Evolutionary conservation across 2,888 invertebrate species (phyloP).

Genomic region (Dexiosoma caninum): DNA sequence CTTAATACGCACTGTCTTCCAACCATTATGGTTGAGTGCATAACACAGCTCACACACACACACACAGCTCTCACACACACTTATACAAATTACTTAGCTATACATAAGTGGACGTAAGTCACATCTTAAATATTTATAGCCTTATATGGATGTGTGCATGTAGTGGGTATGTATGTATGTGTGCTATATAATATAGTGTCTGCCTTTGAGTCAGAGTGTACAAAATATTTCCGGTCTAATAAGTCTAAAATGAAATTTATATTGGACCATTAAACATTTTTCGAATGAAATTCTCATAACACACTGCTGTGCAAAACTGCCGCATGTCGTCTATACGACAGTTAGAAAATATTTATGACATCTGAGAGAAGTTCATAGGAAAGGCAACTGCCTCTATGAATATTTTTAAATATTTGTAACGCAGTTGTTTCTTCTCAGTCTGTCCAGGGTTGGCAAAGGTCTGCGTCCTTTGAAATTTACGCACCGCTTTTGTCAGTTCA

Average conservation of each 20-base stretch:
- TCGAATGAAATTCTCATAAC: conserved; percentile 33
- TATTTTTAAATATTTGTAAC: too few species aligned
- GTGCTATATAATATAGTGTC: not conserved
- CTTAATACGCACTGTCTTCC: conserved; percentile 15
- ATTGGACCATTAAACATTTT: conserved; percentile 49
- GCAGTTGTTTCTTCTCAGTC: too few species aligned
- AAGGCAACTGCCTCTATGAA: too few species aligned
- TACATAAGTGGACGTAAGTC: not conserved
- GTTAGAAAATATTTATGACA: too few species aligned
- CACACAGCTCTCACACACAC: not conserved
- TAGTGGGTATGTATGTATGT: not conserved
- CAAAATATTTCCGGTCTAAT: conserved; percentile 50
- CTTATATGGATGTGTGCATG: not conserved
- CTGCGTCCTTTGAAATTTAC: too few species aligned
- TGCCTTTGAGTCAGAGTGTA: conserved; percentile 11
- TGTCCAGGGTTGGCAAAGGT: too few species aligned
- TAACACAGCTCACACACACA: not conserved
- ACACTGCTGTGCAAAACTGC: too few species aligned
- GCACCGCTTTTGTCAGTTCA: too few species aligned
- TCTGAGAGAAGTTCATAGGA: too few species aligned
- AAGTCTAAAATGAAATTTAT: conserved; percentile 57
- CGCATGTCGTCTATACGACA: too few species aligned
- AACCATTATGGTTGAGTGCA: not conserved
- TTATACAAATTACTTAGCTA: not conserved
- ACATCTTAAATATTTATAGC: conserved; percentile 21